A percentile compares a stretch with the other conserved stretches of the same genome.
Evolutionary conservation across 2,888 invertebrate species (phyloP).

Genomic region (Adelognathus sp.): DNA sequence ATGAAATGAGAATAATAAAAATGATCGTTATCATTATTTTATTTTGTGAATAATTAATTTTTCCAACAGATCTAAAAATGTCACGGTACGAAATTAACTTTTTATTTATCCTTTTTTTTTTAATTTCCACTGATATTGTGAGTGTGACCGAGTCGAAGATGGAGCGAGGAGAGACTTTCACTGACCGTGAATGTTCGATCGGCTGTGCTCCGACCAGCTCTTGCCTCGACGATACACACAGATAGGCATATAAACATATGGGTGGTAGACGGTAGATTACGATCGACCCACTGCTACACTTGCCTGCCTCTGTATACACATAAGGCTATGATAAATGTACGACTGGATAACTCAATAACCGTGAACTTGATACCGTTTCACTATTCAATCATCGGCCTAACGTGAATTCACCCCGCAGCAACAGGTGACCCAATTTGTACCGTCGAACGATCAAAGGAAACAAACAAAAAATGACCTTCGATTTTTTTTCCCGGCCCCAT

Average conservation of each 20-base stretch:
- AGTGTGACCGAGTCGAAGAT: neutral
- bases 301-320: neutral
- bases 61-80: no score
- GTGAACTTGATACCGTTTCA: conserved; percentile 47
- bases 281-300: conserved; percentile 6
- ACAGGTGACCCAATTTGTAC: conserved; percentile 15
- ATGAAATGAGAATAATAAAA: no score
- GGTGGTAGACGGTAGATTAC: conserved; percentile 9
- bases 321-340: neutral
- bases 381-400: conserved; percentile 16
- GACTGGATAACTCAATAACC: conserved; percentile 41
- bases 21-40: no score
- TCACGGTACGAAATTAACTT: neutral
- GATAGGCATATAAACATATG: neutral
- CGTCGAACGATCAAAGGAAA: neutral
- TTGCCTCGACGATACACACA: neutral
- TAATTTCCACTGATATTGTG: neutral
- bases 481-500: neutral
- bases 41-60: no score
- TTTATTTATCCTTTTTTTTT: neutral
- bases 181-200: conserved; percentile 36
- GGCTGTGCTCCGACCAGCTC: neutral
- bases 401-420: conserved; percentile 20
- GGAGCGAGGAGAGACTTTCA: conserved; percentile 16
- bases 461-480: neutral